Evolutionary conservation across 1,140 invertebrate species (phyloP), one percentile per base, ranked within the genome.

Genomic region (Lasaia peninsularis): DNA sequence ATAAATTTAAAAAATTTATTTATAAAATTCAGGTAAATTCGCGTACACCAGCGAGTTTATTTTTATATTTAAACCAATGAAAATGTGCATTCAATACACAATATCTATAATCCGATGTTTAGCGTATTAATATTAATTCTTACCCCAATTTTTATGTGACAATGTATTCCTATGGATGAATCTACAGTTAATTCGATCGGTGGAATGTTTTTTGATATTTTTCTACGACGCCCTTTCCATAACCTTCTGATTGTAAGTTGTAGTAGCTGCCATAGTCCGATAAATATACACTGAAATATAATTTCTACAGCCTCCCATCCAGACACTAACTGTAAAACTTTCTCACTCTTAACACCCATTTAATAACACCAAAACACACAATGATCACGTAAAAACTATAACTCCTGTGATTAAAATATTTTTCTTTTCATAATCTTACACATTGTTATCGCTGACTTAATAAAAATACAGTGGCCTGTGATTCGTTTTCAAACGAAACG

Each of bases 121-220:
- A n/a, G n/a, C n/a, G n/a, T n/a, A n/a, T n/a, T n/a, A n/a, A n/a
- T n/a, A n/a, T n/a, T n/a, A n/a, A n/a, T n/a, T n/a, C 60, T 52
- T 60, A 88, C 85, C 81, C 78, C 77, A 52, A 88, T 71, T 82
- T 84, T 86, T 4, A 88, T 86, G 60, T 84, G 83, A 31, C 79
- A 88, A 62, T 88, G 85, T 20, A 74, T 77, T 8, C 85, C 85
- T 11, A 88, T 69, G 20, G 81, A 82, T 0, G 83, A 78, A 55
- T 86, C 86, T 2, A 82, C 75, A 9, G 81, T 78, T 9, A 85
- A 60, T 71, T 86, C 80, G 1, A 84, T 73, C 11, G 80, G 63
- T 5, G 75, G 56, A 40, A n/a, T 57, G 37, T 72, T 65, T 24
- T 75, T 76, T 0, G 63, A 53, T 20, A 61, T 57, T 73, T 86